Evolutionary conservation across 2,888 invertebrate species (phyloP).

Genomic region (Mantis religiosa): DNA sequence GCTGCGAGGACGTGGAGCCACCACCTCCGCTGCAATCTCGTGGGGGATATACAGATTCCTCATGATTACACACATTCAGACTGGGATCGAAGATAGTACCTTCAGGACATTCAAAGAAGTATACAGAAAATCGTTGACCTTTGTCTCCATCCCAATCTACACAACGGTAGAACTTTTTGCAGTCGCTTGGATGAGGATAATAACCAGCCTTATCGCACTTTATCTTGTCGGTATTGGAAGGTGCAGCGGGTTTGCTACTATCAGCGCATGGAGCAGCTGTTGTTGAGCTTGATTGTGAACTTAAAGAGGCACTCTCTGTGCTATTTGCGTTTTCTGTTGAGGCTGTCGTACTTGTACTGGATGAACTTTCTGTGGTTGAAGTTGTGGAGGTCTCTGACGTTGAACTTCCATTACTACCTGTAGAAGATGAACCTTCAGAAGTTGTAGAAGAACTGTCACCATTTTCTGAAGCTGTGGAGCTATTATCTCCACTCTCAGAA

Average conservation of each 20-base stretch:
- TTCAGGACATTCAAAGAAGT: conserved; percentile 62
- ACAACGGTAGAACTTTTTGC: conserved; percentile 74
- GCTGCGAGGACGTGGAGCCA: background rate
- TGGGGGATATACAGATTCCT: conserved; percentile 59
- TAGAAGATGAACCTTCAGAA: background rate
- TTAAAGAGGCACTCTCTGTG: background rate
- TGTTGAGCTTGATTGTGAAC: background rate
- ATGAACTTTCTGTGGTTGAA: background rate
- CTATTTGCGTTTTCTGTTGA: background rate
- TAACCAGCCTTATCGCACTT: conserved; percentile 65
- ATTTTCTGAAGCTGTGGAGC: background rate
- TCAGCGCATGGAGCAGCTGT: background rate
- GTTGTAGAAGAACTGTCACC: background rate
- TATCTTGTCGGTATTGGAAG: conserved; percentile 28
- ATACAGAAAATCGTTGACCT: conserved; percentile 55
- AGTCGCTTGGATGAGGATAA: conserved; percentile 62
- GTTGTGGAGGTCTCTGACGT: background rate
- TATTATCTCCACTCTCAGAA: background rate
- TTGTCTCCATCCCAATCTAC: conserved; percentile 57
- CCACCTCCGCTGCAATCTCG: conserved; percentile 36
- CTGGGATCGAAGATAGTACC: conserved; percentile 71
- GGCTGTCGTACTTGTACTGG: background rate
- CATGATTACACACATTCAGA: conserved; percentile 62
- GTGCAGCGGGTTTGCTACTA: conserved; percentile 4
- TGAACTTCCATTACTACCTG: background rate